Conservation (phyloP, 2,888 invertebrate species). For the Palloptera scutellata region DNA sequence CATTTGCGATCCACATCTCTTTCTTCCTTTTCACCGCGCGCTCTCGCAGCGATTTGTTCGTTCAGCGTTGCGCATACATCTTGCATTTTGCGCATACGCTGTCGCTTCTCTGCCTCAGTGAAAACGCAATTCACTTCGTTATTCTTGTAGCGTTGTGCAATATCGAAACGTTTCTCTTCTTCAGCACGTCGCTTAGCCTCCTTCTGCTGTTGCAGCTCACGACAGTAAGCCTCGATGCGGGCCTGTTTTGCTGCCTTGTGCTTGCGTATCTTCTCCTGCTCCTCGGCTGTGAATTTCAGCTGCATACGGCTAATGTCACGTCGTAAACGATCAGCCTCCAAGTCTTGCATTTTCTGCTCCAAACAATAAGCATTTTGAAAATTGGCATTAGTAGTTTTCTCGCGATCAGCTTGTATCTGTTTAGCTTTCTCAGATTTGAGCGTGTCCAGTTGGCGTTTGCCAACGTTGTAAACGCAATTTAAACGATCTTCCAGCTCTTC, state of each 20-base stretch:
- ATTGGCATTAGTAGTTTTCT: constrained; percentile 65
- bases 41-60: constrained; percentile 48
- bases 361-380: constrained; percentile 64
- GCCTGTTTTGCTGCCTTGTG: constrained; percentile 51
- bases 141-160: constrained; percentile 55
- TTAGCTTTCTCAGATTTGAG: constrained; percentile 57
- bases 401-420: constrained; percentile 63
- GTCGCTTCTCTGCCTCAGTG: constrained; percentile 45
- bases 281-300: constrained; percentile 59
- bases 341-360: constrained; percentile 62
- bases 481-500: constrained; percentile 64
- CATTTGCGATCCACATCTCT: constrained; percentile 33
- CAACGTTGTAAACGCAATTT: constrained; percentile 63
- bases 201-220: constrained; percentile 51
- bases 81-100: constrained; percentile 45
- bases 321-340: constrained; percentile 65
- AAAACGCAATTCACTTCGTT: constrained; percentile 47
- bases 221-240: constrained; percentile 52
- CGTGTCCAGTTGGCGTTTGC: constrained; percentile 64
- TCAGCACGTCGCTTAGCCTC: constrained; percentile 40
- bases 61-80: constrained; percentile 48
- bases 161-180: constrained; percentile 46
- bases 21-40: constrained; percentile 40
- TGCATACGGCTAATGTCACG: constrained; percentile 67
- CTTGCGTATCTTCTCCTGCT: constrained; percentile 51